Base-by-base conservation (phyloP, 23 tunicate genomes). In the Corella eumyota region DNA sequence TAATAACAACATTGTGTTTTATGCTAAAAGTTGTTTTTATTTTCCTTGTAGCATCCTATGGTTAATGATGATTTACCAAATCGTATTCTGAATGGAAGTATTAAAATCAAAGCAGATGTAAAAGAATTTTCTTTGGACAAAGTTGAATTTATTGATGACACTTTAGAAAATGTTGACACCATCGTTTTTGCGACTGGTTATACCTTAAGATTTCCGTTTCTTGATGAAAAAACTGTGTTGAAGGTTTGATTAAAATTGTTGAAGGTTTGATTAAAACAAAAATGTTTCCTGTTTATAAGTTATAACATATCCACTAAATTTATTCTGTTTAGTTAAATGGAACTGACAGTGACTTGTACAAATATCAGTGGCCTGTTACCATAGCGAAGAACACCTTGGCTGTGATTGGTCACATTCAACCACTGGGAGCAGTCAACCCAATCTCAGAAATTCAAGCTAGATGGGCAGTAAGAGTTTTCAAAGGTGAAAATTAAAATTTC, bases 401-500 rank as follows among this genome's bases (percentile, higher is more conserved):
- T 0, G 30, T 85, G 15, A 85, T 85, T 21, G 95, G 95, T 1
- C 50, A 30, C 38, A 67, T 77, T 24, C 95, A 85, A 60, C 85
- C 95, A 6, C 48, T 71, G 7, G 95, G 85, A 32, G 95, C 85
- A 26, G 25, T 77, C 32, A 77, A 61, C 50, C 85, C 85, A 2
- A 71, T 77, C 21, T 68, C 95, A 26, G 95, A 85, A 45, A 70
- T 85, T 38, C 95, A 85, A 60, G 71, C 70, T 21, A 65, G 95
- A 5, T 85, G 95, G 95, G 85, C 70, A 5, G 60, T 71, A 6
- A 58, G 74, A 36, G 85, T 85, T 40, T 65, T 85, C 34, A 85
- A 77, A 65, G 81, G 92, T 73, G n/a, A n/a, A n/a, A n/a, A n/a
- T n/a, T n/a, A n/a, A n/a, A n/a, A n/a, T n/a, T n/a, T n/a, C n/a